Evolutionary conservation across 2,888 invertebrate species (phyloP), one percentile per base, ranked within the genome.

Genomic region (Leptopilina syphax): DNA sequence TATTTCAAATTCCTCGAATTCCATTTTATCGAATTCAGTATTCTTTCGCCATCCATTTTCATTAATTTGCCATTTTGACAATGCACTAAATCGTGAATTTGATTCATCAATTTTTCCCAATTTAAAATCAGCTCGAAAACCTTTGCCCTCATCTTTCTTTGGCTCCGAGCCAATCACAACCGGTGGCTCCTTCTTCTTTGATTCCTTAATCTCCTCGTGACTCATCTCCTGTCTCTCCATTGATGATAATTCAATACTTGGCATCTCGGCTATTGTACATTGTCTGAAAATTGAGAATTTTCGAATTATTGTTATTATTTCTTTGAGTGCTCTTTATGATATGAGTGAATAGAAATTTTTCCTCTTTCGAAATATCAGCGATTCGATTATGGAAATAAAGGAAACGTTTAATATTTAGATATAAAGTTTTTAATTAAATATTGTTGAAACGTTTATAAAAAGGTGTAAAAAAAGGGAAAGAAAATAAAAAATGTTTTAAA

Each of bases 1-100:
- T 77, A 96, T 94, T 92, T 96, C 95, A 85, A 96, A 96, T 87
- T 96, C 96, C 92, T 97, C 97, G 86, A 97, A 97, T 86, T 97
- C 96, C 95, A 97, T 97, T 86, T 97, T 96, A 66, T 96, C 95
- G 86, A 95, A 95, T 90, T 95, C 95, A 12, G 84, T 80, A 41
- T 86, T 85, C 84, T 94, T 94, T 85, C 94, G 95, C 87, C 94
- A 93, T 88, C 94, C 94, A 80, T 94, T 93, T 81, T 89, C 92
- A 89, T 90, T 93, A 85, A 89, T 91, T 88, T 92, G 91, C 90
- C 92, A 92, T 82, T 87, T 89, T 9, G 84, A 89, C 24, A 90
- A 84, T 1, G 89, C 91, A 77, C 89, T 91, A 8, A 90, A 91
- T 78, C 87, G 54, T 0, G 73, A 9, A 60, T 10, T 57, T 5